phyloP scores from a whole-genome alignment of 2,888 invertebrate genomes.

The Acanthosoma haemorrhoidale region DNA sequence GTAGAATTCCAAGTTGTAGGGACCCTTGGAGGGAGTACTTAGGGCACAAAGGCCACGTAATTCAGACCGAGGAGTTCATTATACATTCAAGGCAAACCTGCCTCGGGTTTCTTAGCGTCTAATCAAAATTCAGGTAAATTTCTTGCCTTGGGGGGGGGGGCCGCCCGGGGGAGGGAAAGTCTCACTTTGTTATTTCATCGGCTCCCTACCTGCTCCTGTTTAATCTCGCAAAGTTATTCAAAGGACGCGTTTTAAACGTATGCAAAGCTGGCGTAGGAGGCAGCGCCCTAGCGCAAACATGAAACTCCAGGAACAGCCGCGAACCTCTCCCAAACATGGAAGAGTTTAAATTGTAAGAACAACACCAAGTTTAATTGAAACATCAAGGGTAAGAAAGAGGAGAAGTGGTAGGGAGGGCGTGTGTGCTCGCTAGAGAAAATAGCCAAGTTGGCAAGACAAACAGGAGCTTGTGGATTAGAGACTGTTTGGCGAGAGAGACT shows the following conservation, averaged over 20 bases:
- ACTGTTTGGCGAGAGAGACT: neutral
- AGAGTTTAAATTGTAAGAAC: constrained; percentile 43
- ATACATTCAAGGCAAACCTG: constrained; percentile 36
- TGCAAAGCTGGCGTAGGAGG: constrained; percentile 40
- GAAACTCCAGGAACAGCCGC: constrained; percentile 27
- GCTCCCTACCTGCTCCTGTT: constrained; percentile 32
- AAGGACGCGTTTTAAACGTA: constrained; percentile 42
- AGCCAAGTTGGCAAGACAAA: constrained; percentile 23
- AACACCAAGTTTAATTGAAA: constrained; percentile 43
- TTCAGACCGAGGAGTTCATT: constrained; percentile 39
- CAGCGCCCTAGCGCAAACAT: constrained; percentile 34
- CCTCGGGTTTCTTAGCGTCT: constrained; percentile 38
- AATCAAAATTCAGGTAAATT: constrained; percentile 40
- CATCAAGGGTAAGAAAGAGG: constrained; percentile 34
- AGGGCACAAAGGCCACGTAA: constrained; percentile 39
- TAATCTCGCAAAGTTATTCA: constrained; percentile 42
- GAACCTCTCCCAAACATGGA: constrained; percentile 4
- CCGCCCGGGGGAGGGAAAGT: constrained; percentile 7
- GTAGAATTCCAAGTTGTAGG: constrained; percentile 38
- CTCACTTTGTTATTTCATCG: constrained; percentile 39
- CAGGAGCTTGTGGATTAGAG: constrained; percentile 5
- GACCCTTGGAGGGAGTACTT: constrained; percentile 34
- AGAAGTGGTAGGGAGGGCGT: too few relatives aligned
- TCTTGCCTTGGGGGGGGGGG: constrained; percentile 35
- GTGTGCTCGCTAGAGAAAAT: constrained; percentile 18